Evolutionary conservation across 1,140 invertebrate species (phyloP), one percentile per base, ranked within the genome.

Genomic region (Scylla paramamosain): DNA sequence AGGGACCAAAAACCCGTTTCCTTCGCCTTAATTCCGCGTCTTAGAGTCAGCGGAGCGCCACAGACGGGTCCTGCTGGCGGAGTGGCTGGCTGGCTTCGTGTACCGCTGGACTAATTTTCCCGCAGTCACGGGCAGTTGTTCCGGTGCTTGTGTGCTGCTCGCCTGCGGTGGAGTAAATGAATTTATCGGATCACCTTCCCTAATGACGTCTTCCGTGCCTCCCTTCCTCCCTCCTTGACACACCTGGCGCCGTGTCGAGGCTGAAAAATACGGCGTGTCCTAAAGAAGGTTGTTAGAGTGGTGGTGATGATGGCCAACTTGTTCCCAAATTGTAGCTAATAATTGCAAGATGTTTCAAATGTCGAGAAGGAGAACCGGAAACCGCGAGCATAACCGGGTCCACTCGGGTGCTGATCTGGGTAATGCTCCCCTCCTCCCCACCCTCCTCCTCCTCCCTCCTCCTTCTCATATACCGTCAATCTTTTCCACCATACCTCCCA

Each of bases 291-390:
- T 84, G 92, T n/a, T 29, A 84, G 83, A 84, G 92, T 52, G 83
- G 83, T 48, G 92, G 92, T 59, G 46, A 52, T 93, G 92, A 93
- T 88, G 84, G 92, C 92, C 82, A 93, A 32, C 92, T 87, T 93
- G 92, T 93, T 93, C 92, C 83, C 84, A 93, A 93, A 93, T 93
- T 93, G 92, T 86, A 87, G 84, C 39, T 59, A 88, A 93, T 93
- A 93, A 93, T 87, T 86, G 45, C 84, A 39, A 93, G 92, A 93
- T 86, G 92, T 93, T 87, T 93, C 84, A 93, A 86, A 67, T 88
- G 92, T 87, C 83, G 83, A n/a, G 46, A 87, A 87, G 92, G 46
- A 88, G 92, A 93, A 88, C 84, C 92, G 92, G 92, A 93, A 93
- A 93, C 92, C 92, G 39, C 92, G 87, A 52, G 46, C 92, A 93